Conservation (phyloP, 2,113 vertebrate species). For the Brachionichthys hirsutus region DNA sequence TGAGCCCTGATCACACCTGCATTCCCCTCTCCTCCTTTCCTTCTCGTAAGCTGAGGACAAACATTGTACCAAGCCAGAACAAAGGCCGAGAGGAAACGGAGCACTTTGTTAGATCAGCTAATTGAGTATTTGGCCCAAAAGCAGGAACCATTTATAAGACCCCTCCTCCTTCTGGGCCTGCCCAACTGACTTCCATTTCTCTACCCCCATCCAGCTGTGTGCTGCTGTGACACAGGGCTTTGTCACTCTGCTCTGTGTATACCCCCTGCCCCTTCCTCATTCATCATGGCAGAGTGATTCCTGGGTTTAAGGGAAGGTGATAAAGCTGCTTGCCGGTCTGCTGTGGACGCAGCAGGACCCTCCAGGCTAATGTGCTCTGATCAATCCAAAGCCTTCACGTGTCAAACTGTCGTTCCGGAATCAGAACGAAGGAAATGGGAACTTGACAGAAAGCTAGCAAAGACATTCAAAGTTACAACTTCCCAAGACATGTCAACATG, state of each 20-base stretch:
- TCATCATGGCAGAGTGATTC: conserved; percentile 70
- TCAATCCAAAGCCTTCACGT: conserved; percentile 57
- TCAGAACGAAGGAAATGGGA: conserved; percentile 24
- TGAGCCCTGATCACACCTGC: conserved; percentile 6
- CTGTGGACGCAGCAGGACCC: conserved; percentile 62
- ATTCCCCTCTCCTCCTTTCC: conserved; percentile 7
- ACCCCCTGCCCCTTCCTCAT: conserved; percentile 52
- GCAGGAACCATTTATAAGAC: conserved; percentile 71
- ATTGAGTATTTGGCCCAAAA: conserved; percentile 78
- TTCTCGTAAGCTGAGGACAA: conserved; percentile 45
- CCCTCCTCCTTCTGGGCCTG: conserved; percentile 42
- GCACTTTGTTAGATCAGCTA: conserved; percentile 74
- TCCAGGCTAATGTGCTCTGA: conserved; percentile 53
- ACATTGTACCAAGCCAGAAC: conserved; percentile 46
- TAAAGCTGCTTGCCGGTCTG: conserved; percentile 51
- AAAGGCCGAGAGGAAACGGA: conserved; percentile 52
- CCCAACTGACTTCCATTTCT: conserved; percentile 45
- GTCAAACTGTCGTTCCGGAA: conserved; percentile 46
- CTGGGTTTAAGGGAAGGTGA: conserved; percentile 64
- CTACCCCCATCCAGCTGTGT: conserved; percentile 52
- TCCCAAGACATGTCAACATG: background rate
- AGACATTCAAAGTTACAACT: background rate
- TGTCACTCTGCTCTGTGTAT: conserved; percentile 57
- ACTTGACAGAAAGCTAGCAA: conserved; percentile 10
- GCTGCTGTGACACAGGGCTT: conserved; percentile 59